Conservation (phyloP, 2,113 vertebrate species). For the Rattus rattus region DNA sequence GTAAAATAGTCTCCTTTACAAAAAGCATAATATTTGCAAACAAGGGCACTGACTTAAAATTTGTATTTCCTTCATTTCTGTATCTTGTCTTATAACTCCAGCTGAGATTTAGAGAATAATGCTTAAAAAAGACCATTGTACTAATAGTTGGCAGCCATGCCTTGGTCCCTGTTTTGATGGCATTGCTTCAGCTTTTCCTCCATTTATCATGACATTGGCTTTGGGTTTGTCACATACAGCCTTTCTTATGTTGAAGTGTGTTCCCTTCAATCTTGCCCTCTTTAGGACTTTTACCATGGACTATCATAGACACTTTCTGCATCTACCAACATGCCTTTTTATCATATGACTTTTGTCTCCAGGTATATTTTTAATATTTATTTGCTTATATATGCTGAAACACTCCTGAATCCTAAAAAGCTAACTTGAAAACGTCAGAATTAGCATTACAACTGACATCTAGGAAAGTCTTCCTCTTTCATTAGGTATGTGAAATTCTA, state of each 20-base stretch:
- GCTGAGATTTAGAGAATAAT: background rate
- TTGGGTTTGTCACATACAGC: too few species aligned
- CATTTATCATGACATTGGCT: background rate
- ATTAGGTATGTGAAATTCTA: background rate
- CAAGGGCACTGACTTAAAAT: background rate
- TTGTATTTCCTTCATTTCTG: background rate
- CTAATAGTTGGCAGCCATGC: too few species aligned
- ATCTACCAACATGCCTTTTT: background rate
- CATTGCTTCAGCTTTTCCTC: too few species aligned
- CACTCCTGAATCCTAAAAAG: background rate
- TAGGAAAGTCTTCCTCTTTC: background rate
- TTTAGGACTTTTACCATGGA: background rate
- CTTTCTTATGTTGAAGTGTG: background rate
- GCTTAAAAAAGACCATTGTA: background rate
- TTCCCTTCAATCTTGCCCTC: background rate
- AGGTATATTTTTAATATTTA: background rate
- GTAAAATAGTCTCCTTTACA: background rate
- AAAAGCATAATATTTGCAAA: background rate
- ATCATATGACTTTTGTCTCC: background rate
- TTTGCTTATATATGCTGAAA: background rate
- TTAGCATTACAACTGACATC: background rate
- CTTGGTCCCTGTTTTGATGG: background rate
- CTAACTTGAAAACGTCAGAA: background rate
- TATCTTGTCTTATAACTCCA: background rate
- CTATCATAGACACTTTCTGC: background rate